Conservation (phyloP, 2,113 vertebrate genomes). For the Xenotilapia longispinis region DNA sequence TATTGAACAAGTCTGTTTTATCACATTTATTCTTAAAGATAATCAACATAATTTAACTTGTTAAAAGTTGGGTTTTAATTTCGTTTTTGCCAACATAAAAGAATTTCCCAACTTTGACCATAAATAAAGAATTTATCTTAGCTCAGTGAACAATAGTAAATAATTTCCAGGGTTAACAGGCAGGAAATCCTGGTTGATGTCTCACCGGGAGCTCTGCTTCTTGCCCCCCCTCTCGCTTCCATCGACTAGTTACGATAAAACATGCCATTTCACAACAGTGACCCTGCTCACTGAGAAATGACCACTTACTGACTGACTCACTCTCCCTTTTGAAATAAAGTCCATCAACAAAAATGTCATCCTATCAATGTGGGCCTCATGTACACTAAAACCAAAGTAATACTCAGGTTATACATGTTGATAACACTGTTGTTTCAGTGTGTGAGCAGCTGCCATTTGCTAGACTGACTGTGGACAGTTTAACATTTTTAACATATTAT, state of each 20-base stretch:
- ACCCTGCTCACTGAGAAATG: background rate
- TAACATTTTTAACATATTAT: background rate
- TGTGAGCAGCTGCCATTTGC: background rate
- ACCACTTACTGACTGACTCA: background rate
- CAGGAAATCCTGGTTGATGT: background rate
- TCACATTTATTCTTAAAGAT: background rate
- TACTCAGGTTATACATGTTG: background rate
- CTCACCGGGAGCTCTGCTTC: background rate
- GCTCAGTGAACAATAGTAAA: background rate
- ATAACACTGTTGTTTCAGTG: background rate
- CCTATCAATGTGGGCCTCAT: background rate
- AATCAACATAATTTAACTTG: background rate
- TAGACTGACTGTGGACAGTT: background rate
- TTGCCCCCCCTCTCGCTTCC: background rate
- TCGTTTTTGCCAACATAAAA: background rate
- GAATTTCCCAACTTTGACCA: background rate
- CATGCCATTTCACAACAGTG: background rate
- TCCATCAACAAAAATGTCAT: background rate
- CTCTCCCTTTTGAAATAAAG: background rate
- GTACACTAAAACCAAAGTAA: background rate
- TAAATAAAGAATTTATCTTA: background rate
- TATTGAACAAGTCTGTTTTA: background rate
- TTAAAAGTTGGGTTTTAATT: background rate
- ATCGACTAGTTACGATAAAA: background rate
- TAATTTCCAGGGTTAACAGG: background rate